phyloP scores from a whole-genome alignment of 2,888 invertebrate genomes.

The Acanthosepion pharaonis region DNA sequence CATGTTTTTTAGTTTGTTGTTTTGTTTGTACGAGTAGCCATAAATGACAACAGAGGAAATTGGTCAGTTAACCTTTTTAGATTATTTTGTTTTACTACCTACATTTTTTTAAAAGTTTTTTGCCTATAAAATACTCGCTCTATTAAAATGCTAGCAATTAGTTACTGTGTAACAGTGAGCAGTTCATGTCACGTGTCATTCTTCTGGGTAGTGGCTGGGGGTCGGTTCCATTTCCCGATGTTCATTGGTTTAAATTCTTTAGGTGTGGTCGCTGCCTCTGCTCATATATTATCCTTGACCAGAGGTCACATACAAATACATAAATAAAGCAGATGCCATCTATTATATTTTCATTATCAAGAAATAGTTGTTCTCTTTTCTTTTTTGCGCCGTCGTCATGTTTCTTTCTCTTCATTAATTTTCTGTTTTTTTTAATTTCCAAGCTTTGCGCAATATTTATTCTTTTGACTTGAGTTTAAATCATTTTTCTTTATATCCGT shows the following conservation, averaged over 20 bases:
- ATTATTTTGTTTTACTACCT: background rate
- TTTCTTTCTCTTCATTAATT: too few species aligned
- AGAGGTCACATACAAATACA: too few species aligned
- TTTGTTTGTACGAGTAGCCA: background rate
- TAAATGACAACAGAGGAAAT: background rate
- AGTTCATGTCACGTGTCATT: conserved; percentile 24
- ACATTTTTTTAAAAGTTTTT: too few species aligned
- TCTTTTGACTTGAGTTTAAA: too few species aligned
- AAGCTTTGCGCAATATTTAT: too few species aligned
- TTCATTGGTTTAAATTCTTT: background rate
- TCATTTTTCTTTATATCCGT: too few species aligned
- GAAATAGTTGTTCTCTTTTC: background rate
- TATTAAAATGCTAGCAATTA: background rate
- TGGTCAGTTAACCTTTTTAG: background rate
- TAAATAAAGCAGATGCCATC: background rate
- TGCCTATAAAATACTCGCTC: background rate
- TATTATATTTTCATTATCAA: background rate
- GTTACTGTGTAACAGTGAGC: background rate
- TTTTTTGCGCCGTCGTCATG: background rate
- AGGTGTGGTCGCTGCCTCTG: background rate
- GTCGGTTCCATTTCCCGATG: background rate
- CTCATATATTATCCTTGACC: background rate
- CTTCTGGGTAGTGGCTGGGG: background rate
- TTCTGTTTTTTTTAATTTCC: too few species aligned
- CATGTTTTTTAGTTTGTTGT: background rate